These are phyloP conservation scores for Coilia nasus DNA, from an alignment of 2,797 vertebrate genomes.

Conservation along the genomic window DNA sequence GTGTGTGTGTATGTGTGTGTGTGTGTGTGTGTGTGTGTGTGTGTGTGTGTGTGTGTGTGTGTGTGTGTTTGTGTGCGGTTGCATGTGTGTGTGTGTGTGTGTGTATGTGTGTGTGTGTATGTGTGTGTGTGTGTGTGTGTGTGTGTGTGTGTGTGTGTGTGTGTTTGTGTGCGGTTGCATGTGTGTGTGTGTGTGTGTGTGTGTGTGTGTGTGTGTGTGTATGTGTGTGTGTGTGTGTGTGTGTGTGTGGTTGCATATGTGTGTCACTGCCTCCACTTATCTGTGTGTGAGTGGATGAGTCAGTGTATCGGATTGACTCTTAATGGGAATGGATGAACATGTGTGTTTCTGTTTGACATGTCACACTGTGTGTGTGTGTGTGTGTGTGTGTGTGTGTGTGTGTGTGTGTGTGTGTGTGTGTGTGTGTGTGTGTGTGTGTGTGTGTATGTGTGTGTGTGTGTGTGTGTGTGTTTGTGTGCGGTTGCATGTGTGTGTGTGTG, in stretches of 20 bases:
- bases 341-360: background rate
- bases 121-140: too few species aligned
- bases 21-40: background rate
- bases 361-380: background rate
- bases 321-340: too few species aligned
- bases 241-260: background rate
- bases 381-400: background rate
- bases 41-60: background rate
- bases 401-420: background rate
- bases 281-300: background rate
- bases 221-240: background rate
- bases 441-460: too few species aligned
- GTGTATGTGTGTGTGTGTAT: background rate
- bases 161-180: too few species aligned
- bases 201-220: too few species aligned
- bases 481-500: too few species aligned
- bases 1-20: background rate
- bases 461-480: too few species aligned
- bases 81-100: background rate
- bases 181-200: too few species aligned
- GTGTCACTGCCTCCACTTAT: background rate
- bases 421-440: too few species aligned
- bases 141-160: too few species aligned
- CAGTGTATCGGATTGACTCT: too few species aligned
- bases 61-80: background rate